Evolutionary conservation across 2,888 invertebrate genomes (phyloP), one percentile per base, ranked within the genome.

Genomic region (Ischnus inquisitorius): DNA sequence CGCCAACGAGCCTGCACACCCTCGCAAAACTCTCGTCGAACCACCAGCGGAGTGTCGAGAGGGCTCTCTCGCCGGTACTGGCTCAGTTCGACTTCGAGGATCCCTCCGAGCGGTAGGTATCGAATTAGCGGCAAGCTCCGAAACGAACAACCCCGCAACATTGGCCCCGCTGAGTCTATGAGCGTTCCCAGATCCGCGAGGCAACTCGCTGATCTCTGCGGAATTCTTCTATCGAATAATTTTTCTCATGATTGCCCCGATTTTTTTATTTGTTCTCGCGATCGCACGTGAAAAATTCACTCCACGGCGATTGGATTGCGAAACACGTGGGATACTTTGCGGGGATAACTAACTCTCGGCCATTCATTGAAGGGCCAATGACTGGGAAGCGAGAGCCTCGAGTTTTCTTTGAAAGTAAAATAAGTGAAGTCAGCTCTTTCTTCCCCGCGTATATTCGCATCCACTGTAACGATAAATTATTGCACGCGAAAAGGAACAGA

Each of bases 1-100:
- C 93, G 93, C 93, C 93, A 90, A 88, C 88, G 86, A 88, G 89
- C 89, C 89, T 91, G 89, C 90, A 87, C 87, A 81, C 81, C 71
- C 82, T 48, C 77, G 64, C 84, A 74, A 74, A 75, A 62, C 34
- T 28, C 34, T 14, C 41, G 39, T 64, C 69, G 85, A 64, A 62
- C 75, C 64, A 64, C 48, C 74, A 25, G 72, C 60, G 34, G 74
- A 75, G 67, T 28, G 60, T 34, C 41, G 76, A 79, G 60, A 28
- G 64, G 75, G 76, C 39, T 41, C 34, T 48, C 48, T 14, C 46
- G 46, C 46, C 14, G 71, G 54, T n/a, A 41, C 57, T n/a, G 12
- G 19, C 19, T 64, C 62, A 28, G 41, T 67, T 79, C 71, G 67
- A 79, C 71, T 82, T 76, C 62, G 79, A 84, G 67, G 64, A 75